Conservation (phyloP, 2,113 vertebrate species). For the Pholis gunnellus region DNA sequence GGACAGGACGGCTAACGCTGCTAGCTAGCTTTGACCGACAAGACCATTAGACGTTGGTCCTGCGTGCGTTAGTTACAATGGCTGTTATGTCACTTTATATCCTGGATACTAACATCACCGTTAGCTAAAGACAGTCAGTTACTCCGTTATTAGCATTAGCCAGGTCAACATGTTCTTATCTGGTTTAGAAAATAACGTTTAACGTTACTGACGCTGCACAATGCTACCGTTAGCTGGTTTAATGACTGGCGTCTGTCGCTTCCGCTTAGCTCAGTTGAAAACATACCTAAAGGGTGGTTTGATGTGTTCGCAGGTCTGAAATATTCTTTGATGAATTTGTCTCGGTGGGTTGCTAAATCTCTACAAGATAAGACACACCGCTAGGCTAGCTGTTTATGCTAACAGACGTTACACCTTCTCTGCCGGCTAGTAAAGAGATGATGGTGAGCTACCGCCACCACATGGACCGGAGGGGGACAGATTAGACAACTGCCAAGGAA, state of each 20-base stretch:
- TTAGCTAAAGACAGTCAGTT: background rate
- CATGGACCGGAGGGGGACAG: slow-evolving; percentile 7
- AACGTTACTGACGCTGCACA: background rate
- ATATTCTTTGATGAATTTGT: slow-evolving; percentile 9
- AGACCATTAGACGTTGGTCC: background rate
- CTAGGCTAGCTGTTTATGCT: slow-evolving; percentile 55
- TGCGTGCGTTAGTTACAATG: background rate
- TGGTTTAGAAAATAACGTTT: slow-evolving; percentile 13
- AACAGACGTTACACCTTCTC: background rate
- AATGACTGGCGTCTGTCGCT: background rate
- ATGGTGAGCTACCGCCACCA: slow-evolving; percentile 20
- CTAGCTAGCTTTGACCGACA: slow-evolving; percentile 3
- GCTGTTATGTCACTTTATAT: background rate
- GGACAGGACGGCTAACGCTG: slow-evolving; percentile 15
- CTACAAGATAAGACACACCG: background rate
- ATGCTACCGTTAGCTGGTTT: slow-evolving; percentile 14
- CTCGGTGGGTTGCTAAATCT: slow-evolving; percentile 1
- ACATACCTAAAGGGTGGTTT: slow-evolving; percentile 50
- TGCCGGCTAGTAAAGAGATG: too few species aligned
- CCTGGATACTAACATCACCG: background rate
- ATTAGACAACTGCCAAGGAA: background rate
- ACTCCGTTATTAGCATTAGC: slow-evolving; percentile 27
- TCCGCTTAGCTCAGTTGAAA: background rate
- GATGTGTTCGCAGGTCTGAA: background rate
- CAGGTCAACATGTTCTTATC: slow-evolving; percentile 39